Base-by-base conservation (phyloP, 1,140 invertebrate genomes). In the Nomia melanderi region DNA sequence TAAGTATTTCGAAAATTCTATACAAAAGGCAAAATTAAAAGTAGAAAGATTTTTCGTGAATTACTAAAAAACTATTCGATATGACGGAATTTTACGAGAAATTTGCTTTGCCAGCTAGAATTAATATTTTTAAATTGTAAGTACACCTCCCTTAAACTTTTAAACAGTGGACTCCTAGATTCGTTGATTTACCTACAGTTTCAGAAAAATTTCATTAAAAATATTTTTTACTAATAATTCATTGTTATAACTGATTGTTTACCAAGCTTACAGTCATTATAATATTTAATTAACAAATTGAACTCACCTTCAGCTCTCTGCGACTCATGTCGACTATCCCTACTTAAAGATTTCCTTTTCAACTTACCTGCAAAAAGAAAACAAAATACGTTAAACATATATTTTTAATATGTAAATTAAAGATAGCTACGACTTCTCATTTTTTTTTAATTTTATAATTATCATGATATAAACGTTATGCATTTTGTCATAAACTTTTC, bases 281-380 rank as follows among this genome's bases (percentile, higher is more conserved):
- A n/a, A n/a, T n/a, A n/a, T 36, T 36, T 36, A 57, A 57, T 57
- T 57, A 2, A 25, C 1, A 47, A 47, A 50, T 50, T 31, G 3
- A 25, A 73, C 87, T 88, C 83, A 90, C 89, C 88, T 87, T 69
- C 59, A 60, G 27, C 79, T 73, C 79, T 39, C 6, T 65, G 70
- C 39, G 31, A 74, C 57, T 50, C 77, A 85, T 82, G 63, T 20
- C 77, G 78, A 39, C 73, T 59, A 71, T 70, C 71, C 81, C 80
- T 85, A 62, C 81, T 80, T 66, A 86, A 71, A 53, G 83, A 82
- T 77, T 85, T 88, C 79, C 78, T 64, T 81, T 88, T 88, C 23
- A 75, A 91, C 89, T 91, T 88, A 91, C 90, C 88, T 91, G 88
- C 6, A n/a, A 39, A 0, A 91, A 90, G 82, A 88, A 25, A 87